phyloP scores from a whole-genome alignment of 2,113 vertebrate species.

The Octodon degus region DNA sequence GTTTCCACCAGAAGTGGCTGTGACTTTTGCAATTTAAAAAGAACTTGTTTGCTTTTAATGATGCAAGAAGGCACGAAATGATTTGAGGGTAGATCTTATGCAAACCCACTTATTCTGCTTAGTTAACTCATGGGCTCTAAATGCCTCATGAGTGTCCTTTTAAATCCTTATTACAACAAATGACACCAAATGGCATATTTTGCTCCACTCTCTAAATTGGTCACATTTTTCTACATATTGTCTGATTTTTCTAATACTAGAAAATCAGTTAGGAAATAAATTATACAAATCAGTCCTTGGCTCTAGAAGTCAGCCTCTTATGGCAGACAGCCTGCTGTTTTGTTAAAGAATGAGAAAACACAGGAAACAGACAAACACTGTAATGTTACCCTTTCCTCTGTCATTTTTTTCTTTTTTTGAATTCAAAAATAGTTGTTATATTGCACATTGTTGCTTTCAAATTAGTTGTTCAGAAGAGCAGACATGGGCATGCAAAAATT shows the following conservation, averaged over 20 bases:
- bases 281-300: background rate
- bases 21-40: background rate
- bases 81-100: slow-evolving; percentile 36
- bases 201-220: slow-evolving; percentile 19
- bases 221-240: slow-evolving; percentile 52
- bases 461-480: too few species aligned
- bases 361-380: background rate
- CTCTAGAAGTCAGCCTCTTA: background rate
- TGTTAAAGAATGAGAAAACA: background rate
- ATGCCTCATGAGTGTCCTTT: slow-evolving; percentile 60
- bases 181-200: slow-evolving; percentile 49
- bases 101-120: slow-evolving; percentile 67
- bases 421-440: too few species aligned
- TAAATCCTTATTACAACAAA: slow-evolving; percentile 68
- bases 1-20: slow-evolving; percentile 29
- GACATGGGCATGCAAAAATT: too few species aligned
- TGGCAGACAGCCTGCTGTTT: too few species aligned
- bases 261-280: slow-evolving; percentile 49
- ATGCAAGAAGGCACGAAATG: background rate
- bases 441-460: too few species aligned
- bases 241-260: slow-evolving; percentile 25
- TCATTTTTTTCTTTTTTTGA: too few species aligned
- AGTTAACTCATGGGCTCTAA: slow-evolving; percentile 61
- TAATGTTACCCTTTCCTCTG: background rate
- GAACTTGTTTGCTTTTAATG: slow-evolving; percentile 42